phyloP scores from a whole-genome alignment of 2,113 vertebrate genomes.

The Zapornia atra region DNA sequence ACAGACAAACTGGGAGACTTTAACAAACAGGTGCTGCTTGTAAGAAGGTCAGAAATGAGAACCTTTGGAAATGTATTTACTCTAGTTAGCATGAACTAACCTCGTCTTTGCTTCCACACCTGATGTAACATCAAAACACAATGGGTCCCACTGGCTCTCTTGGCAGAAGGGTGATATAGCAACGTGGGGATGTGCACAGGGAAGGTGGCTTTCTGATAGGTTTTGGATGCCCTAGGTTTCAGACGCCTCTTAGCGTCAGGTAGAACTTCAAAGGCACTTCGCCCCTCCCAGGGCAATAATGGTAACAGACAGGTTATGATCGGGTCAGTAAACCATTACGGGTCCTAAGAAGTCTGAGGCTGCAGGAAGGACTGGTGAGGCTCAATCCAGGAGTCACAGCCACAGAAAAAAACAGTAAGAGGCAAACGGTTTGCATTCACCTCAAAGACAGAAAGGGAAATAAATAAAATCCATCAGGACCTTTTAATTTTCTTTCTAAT shows the following conservation, averaged over 20 bases:
- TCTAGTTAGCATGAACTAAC: neutral
- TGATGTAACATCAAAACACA: neutral
- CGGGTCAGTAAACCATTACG: neutral
- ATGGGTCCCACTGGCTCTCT: accelerated
- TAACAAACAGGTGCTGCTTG: neutral
- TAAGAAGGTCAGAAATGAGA: neutral
- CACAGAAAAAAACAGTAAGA: neutral
- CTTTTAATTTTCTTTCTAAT: neutral
- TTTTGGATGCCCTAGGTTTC: neutral
- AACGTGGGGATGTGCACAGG: neutral
- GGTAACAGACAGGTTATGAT: neutral
- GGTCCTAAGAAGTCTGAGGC: neutral
- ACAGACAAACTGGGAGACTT: neutral
- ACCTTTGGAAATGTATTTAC: neutral
- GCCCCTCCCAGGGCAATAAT: neutral
- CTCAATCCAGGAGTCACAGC: neutral
- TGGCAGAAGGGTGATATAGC: neutral
- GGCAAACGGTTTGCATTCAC: neutral
- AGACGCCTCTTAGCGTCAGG: neutral
- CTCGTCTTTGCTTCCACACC: neutral
- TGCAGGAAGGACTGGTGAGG: neutral
- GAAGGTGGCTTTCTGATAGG: neutral
- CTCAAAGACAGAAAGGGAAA: neutral
- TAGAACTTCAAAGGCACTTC: neutral
- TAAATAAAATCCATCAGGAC: neutral